These are phyloP conservation scores for Dichetophora obliterata DNA, from an alignment of 2,888 invertebrate species.

Conservation along the genomic window DNA sequence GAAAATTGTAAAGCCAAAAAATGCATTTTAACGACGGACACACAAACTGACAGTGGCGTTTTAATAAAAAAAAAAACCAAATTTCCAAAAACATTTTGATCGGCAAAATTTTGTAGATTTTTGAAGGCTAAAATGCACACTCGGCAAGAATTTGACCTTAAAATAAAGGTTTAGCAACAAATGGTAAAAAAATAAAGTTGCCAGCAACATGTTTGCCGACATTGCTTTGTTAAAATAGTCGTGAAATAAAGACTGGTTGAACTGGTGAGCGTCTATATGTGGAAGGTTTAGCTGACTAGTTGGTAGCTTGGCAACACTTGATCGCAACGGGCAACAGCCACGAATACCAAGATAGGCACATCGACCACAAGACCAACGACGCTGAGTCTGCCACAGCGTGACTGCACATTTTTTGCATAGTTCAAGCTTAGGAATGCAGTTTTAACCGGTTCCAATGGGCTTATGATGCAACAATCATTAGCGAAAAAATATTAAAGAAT, in stretches of 20 bases:
- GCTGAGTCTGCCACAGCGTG: slow-evolving; percentile 25
- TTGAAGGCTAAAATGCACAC: no score
- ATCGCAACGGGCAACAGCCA: slow-evolving; percentile 4
- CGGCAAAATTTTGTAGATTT: background rate
- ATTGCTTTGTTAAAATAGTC: background rate
- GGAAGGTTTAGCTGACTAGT: background rate
- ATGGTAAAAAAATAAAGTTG: background rate
- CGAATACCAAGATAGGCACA: background rate
- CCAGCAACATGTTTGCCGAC: background rate
- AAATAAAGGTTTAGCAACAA: background rate
- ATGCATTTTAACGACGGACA: no score
- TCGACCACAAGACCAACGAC: background rate
- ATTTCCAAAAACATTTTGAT: background rate
- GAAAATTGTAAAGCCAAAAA: no score
- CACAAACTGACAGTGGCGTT: background rate
- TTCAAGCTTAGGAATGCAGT: slow-evolving; percentile 33
- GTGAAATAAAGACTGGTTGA: background rate
- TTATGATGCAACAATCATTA: background rate
- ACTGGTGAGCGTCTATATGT: background rate
- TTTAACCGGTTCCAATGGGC: slow-evolving; percentile 11
- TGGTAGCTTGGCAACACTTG: background rate
- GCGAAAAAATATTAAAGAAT: no score
- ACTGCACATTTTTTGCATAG: slow-evolving; percentile 35
- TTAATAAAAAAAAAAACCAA: background rate
- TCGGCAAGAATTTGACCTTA: no score